Evolutionary conservation across 2,113 vertebrate genomes (phyloP).

Genomic region (Tapirus terrestris): DNA sequence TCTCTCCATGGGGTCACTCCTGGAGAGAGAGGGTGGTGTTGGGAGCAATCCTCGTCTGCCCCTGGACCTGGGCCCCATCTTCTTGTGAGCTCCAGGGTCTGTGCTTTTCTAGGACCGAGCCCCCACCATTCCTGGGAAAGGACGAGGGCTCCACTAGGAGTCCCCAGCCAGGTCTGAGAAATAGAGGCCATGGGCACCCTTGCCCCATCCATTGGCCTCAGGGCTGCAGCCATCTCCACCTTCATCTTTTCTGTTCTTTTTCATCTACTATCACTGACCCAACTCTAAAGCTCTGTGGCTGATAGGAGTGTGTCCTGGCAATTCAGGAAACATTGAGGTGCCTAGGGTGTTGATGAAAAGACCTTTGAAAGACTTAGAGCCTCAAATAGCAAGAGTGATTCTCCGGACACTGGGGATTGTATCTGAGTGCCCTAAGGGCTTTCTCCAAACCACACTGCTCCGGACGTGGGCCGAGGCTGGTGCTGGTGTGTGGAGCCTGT

Average conservation of each 20-base stretch:
- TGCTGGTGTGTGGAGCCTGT: neutral
- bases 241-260: neutral
- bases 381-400: neutral
- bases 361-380: neutral
- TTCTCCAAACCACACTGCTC: neutral
- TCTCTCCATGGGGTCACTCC: neutral
- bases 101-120: neutral
- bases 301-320: neutral
- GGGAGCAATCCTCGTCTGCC: neutral
- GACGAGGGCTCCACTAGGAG: neutral
- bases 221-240: neutral
- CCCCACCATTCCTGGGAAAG: neutral
- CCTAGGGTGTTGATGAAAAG: neutral
- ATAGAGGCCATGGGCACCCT: no score
- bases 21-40: neutral
- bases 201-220: accelerated
- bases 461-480: neutral
- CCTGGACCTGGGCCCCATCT: neutral
- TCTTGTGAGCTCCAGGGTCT: neutral
- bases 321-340: neutral
- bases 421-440: neutral
- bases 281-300: neutral
- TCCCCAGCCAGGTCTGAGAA: neutral
- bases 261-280: neutral
- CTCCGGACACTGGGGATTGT: neutral